Base-by-base conservation (phyloP, 1,140 invertebrate species). In the Microplitis mediator region DNA sequence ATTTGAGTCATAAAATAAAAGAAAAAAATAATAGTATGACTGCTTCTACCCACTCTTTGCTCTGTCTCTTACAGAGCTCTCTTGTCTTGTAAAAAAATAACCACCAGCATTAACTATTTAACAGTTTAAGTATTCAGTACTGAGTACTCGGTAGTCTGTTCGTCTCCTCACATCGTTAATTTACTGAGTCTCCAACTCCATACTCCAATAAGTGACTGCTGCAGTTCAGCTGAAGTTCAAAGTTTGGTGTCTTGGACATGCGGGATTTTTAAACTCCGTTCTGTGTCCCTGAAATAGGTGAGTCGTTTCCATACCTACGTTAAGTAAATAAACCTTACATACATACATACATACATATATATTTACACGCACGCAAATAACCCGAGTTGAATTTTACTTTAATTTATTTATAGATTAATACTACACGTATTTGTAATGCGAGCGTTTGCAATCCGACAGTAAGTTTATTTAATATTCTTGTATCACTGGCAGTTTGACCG, bases 351-450 rank as follows among this genome's bases (percentile, higher is more conserved):
- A 58, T 58, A 8, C 9, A 58, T 3, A 36, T 14, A 6, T 54
- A 62, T 62, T 3, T 11, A 9, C 32, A 39, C 5, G 50, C 23
- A 6, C 16, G 16, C 64, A 35, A 16, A 23, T 14, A 45, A n/a
- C 11, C 23, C 0, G 16, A 61, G n/a, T 23, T 56, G 4, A 13
- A 23, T 56, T 39, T 64, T 13, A 9, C 9, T 67, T 67, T 13
- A n/a, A 5, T 56, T 67, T 67, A 67, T 67, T 67, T 67, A 67
- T 67, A 67, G 65, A 67, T 31, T 16, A 23, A 23, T 23, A 23
- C 23, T 23, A 23, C 23, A 54, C 45, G 16, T 14, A 67, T 34
- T 67, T 67, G 34, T 39, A 67, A 64, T 39, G 34, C 35, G 36
- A 13, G 35, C 13, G 4, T 5, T 36, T n/a, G 34, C 31, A 13